phyloP scores from a whole-genome alignment of 2,113 vertebrate genomes.

The Fukomys damarensis region DNA sequence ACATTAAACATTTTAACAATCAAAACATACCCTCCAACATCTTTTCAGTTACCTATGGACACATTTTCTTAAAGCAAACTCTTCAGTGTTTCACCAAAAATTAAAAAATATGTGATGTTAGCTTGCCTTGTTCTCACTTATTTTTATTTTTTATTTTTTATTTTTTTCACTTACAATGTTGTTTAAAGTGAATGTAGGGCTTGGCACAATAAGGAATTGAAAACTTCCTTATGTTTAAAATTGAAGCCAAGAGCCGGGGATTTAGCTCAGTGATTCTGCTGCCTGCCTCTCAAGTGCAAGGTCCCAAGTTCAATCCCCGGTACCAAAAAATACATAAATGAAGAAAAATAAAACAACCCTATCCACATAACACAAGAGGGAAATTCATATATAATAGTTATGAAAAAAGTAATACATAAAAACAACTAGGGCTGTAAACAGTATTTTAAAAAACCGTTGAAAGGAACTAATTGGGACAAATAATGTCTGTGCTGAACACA shows the following conservation, averaged over 20 bases:
- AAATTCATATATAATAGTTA: conserved; percentile 2
- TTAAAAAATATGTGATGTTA: background rate
- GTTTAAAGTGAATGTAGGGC: background rate
- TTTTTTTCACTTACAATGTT: background rate
- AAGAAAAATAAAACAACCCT: too few relatives aligned
- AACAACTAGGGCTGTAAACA: background rate
- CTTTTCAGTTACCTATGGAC: background rate
- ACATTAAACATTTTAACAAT: background rate
- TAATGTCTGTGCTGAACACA: background rate
- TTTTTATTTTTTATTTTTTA: conserved; percentile 8
- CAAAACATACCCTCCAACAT: background rate
- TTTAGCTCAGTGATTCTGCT: too few relatives aligned
- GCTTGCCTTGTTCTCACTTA: background rate
- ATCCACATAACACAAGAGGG: background rate
- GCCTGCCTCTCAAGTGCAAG: too few relatives aligned
- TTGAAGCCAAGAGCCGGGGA: too few relatives aligned
- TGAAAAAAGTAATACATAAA: background rate
- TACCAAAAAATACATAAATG: too few relatives aligned
- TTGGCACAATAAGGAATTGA: background rate
- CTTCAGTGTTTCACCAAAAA: background rate
- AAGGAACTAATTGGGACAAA: background rate
- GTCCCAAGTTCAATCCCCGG: too few relatives aligned
- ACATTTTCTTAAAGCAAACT: background rate
- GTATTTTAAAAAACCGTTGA: background rate
- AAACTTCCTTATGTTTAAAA: background rate